Conservation (phyloP, 2,797 vertebrate genomes). For the Arctocebus calabarensis region DNA sequence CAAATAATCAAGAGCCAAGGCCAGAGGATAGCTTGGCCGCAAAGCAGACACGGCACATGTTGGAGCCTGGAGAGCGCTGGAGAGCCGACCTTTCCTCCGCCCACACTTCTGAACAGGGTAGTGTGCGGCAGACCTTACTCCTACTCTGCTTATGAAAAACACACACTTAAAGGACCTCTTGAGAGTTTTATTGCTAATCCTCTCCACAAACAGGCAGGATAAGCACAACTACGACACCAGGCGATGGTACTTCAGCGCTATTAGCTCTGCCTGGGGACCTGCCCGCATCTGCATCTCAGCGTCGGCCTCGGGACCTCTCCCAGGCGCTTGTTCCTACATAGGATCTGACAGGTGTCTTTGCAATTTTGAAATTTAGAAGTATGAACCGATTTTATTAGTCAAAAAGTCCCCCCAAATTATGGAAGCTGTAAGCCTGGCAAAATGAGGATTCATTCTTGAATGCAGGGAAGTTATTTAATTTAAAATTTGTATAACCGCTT, state of each 20-base stretch:
- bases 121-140: not conserved
- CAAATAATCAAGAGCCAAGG: not conserved
- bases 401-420: not conserved
- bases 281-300: too few relatives aligned
- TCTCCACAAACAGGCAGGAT: not conserved
- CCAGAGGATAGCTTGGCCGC: not conserved
- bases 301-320: not conserved
- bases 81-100: not conserved
- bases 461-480: not conserved
- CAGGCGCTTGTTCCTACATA: not conserved
- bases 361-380: not conserved
- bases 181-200: not conserved
- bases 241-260: not conserved
- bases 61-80: not conserved
- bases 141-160: not conserved
- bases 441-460: not conserved
- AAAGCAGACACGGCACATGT: not conserved
- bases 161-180: not conserved
- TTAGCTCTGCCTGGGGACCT: not conserved
- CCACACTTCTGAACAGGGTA: not conserved
- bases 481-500: slow-evolving; percentile 17
- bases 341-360: not conserved
- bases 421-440: not conserved
- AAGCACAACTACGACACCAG: not conserved
- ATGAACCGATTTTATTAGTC: not conserved